A percentile compares a stretch with the other conserved stretches of the same genome.
These are phyloP conservation scores for Uloborus diversus DNA, from an alignment of 1,140 invertebrate genomes.

Conservation along the genomic window DNA sequence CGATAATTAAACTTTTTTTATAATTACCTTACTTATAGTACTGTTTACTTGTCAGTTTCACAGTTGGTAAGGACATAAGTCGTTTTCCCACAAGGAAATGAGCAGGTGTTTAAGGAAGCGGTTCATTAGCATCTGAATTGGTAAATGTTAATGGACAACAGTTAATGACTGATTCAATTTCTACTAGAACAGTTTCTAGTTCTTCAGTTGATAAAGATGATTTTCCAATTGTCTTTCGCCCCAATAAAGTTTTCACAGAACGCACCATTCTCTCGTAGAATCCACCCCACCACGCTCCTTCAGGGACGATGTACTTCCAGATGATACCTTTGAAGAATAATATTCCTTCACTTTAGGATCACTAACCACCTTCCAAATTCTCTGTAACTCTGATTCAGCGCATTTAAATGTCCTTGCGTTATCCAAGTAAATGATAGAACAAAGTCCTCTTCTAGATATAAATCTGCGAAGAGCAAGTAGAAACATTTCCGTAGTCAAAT, in stretches of 20 bases:
- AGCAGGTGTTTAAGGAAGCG: background rate
- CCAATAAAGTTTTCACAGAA: background rate
- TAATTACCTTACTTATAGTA: background rate
- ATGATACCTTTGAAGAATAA: background rate
- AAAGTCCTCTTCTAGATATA: constrained; percentile 61
- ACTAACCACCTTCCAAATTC: background rate
- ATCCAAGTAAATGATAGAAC: constrained; percentile 61
- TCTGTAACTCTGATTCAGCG: constrained; percentile 58
- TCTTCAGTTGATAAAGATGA: background rate
- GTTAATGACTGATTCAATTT: constrained; percentile 7
- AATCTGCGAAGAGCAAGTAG: constrained; percentile 63
- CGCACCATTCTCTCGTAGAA: constrained; percentile 2
- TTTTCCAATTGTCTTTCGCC: background rate
- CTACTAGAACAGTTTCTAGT: background rate
- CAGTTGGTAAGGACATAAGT: background rate
- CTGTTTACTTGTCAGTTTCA: background rate
- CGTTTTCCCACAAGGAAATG: background rate
- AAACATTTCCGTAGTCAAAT: constrained; percentile 61
- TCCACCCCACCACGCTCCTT: constrained; percentile 1
- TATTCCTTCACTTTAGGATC: background rate
- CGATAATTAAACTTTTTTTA: background rate
- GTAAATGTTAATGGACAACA: background rate
- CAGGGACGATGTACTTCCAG: background rate
- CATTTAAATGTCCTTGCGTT: constrained; percentile 64
- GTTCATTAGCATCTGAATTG: background rate